Conservation (phyloP, 2,113 vertebrate species). For the Malurus melanocephalus region DNA sequence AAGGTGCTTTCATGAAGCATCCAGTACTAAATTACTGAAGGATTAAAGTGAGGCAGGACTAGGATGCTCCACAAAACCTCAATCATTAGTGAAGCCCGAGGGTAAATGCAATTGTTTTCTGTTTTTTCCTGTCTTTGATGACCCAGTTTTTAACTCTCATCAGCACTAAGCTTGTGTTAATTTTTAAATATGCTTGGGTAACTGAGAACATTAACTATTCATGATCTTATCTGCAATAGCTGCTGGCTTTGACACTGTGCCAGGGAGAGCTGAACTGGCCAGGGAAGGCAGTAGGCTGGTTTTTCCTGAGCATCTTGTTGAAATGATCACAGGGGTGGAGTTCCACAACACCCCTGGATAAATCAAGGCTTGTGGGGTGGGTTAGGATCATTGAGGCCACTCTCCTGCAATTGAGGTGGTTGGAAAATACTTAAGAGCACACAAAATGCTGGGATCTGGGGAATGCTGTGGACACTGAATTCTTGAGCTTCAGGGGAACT, state of each 20-base stretch:
- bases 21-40: background rate
- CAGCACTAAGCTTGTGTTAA: slow-evolving; percentile 39
- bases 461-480: background rate
- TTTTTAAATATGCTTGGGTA: slow-evolving; percentile 60
- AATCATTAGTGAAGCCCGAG: slow-evolving; percentile 6
- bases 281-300: background rate
- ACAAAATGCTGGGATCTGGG: background rate
- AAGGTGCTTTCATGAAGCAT: background rate
- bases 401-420: fast-evolving
- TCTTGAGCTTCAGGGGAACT: background rate
- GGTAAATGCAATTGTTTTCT: slow-evolving; percentile 45
- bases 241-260: background rate
- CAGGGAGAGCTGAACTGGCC: slow-evolving; percentile 1
- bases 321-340: background rate
- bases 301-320: slow-evolving; percentile 46
- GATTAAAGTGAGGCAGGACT: slow-evolving; percentile 12
- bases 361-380: background rate
- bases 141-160: slow-evolving; percentile 45
- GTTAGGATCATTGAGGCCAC: fast-evolving
- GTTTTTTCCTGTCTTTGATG: slow-evolving; percentile 33
- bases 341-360: background rate
- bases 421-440: background rate
- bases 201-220: slow-evolving; percentile 49
- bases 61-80: background rate
- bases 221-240: slow-evolving; percentile 21